Conservation (phyloP, 2,113 vertebrate genomes). For the Peromyscus maniculatus region DNA sequence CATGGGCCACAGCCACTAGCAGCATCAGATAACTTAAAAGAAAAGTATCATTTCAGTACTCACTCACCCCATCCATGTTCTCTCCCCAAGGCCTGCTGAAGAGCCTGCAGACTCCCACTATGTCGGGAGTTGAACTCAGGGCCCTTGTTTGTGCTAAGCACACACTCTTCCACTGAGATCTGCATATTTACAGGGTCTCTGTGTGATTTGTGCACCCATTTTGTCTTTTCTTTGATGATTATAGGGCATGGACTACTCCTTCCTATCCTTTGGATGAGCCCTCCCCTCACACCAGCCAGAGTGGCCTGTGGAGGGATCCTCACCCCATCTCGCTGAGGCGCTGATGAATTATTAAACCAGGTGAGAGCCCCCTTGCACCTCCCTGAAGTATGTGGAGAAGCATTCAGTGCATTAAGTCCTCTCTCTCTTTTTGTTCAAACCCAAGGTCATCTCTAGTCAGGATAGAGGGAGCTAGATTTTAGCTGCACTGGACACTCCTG, state of each 20-base stretch:
- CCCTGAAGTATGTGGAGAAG: slow-evolving; percentile 20
- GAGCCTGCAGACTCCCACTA: neutral
- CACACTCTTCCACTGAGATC: neutral
- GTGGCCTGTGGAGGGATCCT: neutral
- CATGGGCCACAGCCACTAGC: neutral
- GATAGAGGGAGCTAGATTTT: neutral
- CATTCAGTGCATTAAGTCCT: slow-evolving; percentile 66
- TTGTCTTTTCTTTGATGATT: neutral
- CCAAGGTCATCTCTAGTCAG: slow-evolving; percentile 49
- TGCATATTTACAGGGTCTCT: neutral
- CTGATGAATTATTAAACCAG: slow-evolving; percentile 68
- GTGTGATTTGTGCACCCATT: neutral
- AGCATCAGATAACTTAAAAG: neutral
- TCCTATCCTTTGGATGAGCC: neutral
- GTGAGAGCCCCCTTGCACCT: neutral
- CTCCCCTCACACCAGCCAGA: neutral
- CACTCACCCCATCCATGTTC: no score
- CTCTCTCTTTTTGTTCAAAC: neutral
- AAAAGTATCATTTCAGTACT: neutral
- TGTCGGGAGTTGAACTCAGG: neutral
- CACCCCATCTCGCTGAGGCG: neutral
- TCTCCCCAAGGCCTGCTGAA: neutral
- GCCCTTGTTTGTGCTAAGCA: neutral
- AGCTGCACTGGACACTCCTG: neutral
- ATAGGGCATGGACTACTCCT: neutral